Evolutionary conservation across 1,140 invertebrate species (phyloP).

Genomic region (Anthonomus grandis): DNA sequence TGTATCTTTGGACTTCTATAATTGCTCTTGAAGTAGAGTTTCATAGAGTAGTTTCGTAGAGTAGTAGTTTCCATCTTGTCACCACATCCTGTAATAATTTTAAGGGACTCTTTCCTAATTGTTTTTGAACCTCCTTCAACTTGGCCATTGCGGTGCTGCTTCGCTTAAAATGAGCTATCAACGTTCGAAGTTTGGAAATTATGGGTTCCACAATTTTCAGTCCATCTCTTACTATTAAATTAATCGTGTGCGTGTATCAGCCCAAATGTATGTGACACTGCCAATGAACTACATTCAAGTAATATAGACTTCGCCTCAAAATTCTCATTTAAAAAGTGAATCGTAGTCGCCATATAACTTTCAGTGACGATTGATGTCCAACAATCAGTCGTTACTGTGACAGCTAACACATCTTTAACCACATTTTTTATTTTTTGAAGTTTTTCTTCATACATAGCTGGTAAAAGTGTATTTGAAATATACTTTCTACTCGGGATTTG

Average conservation of each 20-base stretch:
- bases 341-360: neutral
- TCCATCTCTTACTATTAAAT: constrained; percentile 1
- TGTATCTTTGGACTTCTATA: neutral
- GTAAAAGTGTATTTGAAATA: neutral
- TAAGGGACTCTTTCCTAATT: neutral
- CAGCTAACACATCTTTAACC: neutral
- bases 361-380: neutral
- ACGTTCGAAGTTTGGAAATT: neutral
- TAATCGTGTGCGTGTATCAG: neutral
- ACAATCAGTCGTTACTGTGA: neutral
- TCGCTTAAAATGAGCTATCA: neutral
- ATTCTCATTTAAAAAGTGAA: neutral
- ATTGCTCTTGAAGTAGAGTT: neutral
- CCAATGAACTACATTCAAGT: neutral
- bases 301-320: neutral
- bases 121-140: neutral
- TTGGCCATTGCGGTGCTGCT: neutral
- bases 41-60: neutral
- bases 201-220: neutral
- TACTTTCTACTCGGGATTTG: neutral
- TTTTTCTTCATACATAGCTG: neutral
- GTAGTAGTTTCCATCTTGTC: neutral
- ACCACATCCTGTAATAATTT: neutral
- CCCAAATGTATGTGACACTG: neutral
- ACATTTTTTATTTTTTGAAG: neutral